Conservation (phyloP, 1,140 invertebrate genomes). For the Pinna nobilis region DNA sequence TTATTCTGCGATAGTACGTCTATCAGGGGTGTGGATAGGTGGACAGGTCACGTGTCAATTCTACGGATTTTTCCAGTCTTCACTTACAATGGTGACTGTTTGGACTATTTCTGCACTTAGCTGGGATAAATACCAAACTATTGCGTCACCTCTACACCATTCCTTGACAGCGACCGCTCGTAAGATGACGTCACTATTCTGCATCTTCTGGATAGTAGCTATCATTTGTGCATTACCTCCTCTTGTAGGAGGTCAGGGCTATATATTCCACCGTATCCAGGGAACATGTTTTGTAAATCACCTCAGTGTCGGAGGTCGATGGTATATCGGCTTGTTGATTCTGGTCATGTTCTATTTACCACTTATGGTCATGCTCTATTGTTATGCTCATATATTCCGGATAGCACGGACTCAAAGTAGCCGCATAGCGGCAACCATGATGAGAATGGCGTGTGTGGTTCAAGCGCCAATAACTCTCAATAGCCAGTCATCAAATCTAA, state of each 20-base stretch:
- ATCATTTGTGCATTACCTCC: slow-evolving; percentile 47
- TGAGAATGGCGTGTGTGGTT: slow-evolving; percentile 64
- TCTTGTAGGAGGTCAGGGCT: slow-evolving; percentile 50
- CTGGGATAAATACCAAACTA: slow-evolving; percentile 71
- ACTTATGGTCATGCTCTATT: slow-evolving; percentile 58
- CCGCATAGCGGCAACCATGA: slow-evolving; percentile 65
- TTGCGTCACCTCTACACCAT: slow-evolving; percentile 66
- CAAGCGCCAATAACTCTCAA: slow-evolving; percentile 59
- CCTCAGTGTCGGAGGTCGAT: slow-evolving; percentile 40
- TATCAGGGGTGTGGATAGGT: slow-evolving; percentile 57
- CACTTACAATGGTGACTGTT: slow-evolving; percentile 52
- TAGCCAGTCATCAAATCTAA: slow-evolving; percentile 39
- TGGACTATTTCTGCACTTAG: slow-evolving; percentile 68
- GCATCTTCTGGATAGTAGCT: slow-evolving; percentile 55
- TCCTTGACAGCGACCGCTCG: slow-evolving; percentile 60
- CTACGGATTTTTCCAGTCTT: slow-evolving; percentile 52
- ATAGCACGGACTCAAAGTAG: slow-evolving; percentile 65
- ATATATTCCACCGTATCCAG: slow-evolving; percentile 47
- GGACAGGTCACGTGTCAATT: slow-evolving; percentile 52
- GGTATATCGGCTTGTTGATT: slow-evolving; percentile 55
- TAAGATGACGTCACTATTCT: slow-evolving; percentile 63
- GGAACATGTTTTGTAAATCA: slow-evolving; percentile 55
- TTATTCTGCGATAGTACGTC: slow-evolving; percentile 49
- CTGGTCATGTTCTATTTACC: slow-evolving; percentile 52
- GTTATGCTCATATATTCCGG: slow-evolving; percentile 63